Conservation (phyloP, 1,140 invertebrate genomes). For the Coelopa frigida region DNA sequence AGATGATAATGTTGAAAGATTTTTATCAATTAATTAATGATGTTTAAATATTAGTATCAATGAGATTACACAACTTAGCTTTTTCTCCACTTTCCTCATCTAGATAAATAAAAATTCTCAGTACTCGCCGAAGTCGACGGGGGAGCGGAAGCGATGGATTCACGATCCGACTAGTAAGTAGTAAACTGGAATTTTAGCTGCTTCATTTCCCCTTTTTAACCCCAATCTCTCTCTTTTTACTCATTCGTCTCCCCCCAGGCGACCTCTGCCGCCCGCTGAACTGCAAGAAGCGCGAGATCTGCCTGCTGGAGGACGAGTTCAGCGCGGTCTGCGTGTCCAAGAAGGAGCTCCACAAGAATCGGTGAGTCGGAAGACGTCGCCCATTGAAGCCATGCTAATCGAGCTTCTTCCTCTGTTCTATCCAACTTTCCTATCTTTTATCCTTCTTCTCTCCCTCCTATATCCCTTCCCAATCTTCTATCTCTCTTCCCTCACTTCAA, state of each 20-base stretch:
- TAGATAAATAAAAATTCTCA: conserved; percentile 40
- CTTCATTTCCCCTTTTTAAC: background rate
- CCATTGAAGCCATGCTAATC: background rate
- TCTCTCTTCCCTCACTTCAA: background rate
- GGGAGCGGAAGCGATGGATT: conserved; percentile 58
- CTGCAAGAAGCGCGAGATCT: conserved; percentile 82
- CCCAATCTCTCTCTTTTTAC: background rate
- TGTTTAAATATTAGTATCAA: too few species aligned
- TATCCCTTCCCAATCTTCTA: background rate
- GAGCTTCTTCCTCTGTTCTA: background rate
- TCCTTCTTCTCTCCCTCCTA: background rate
- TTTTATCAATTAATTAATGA: too few species aligned
- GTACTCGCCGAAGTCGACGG: conserved; percentile 44
- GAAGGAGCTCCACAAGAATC: conserved; percentile 75
- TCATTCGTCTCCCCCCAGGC: conserved; percentile 61
- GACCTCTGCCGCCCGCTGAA: conserved; percentile 77
- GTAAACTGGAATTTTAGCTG: too few species aligned
- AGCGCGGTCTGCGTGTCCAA: conserved; percentile 82
- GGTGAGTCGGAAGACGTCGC: conserved; percentile 49
- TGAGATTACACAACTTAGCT: too few species aligned
- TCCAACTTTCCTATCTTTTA: background rate
- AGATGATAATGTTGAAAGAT: too few species aligned
- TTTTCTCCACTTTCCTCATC: conserved; percentile 5
- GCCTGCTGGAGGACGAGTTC: conserved; percentile 74
- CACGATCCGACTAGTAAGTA: conserved; percentile 68